Evolutionary conservation across 2,797 vertebrate genomes (phyloP), one percentile per base, ranked within the genome.

Genomic region (Microhierax caerulescens): DNA sequence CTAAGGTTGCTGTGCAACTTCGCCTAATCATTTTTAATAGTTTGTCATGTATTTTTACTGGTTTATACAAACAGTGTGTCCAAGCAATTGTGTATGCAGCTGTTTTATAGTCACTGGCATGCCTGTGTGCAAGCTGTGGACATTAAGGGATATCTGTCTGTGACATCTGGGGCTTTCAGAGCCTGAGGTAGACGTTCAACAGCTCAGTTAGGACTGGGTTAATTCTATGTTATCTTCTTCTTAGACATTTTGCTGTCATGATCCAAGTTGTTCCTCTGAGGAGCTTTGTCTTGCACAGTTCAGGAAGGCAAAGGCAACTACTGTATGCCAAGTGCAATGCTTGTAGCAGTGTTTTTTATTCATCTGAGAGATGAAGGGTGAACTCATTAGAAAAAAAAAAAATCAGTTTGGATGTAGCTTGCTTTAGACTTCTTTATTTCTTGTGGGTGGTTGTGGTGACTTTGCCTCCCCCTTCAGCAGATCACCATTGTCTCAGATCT

Each of bases 131-230:
- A 28, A 10, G 10, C 60, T 50, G 51, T 22, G 48, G 50, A 21
- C 0, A 4, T 41, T n/a, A 32, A 6, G 7, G 16, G 39, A 9
- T 61, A 20, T 57, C 34, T n/a, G 0, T 5, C 30, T 17, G 1
- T 59, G 61, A 51, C 21, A 19, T 3, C 39, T 37, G 32, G 50
- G 15, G 22, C 61, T 83, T 53, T 36, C 8, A 4, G 30, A 47
- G n/a, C 34, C 56, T 27, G 50, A 45, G 28, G 67, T 1, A 28
- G 30, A 9, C 14, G 27, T 36, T 50, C 45, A 47, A 25, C 2
- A 0, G 39, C 23, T 59, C 0, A 0, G 34, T 54, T 41, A 28
- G 28, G 69, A 32, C 13, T 11, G 17, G 19, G 34, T 11, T 45
- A 20, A 47, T 63, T 45, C 75, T 53, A 13, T 4, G 0, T 9